Evolutionary conservation across 2,113 vertebrate species (phyloP), one percentile per base, ranked within the genome.

Genomic region (Myrmecophaga tridactyla): DNA sequence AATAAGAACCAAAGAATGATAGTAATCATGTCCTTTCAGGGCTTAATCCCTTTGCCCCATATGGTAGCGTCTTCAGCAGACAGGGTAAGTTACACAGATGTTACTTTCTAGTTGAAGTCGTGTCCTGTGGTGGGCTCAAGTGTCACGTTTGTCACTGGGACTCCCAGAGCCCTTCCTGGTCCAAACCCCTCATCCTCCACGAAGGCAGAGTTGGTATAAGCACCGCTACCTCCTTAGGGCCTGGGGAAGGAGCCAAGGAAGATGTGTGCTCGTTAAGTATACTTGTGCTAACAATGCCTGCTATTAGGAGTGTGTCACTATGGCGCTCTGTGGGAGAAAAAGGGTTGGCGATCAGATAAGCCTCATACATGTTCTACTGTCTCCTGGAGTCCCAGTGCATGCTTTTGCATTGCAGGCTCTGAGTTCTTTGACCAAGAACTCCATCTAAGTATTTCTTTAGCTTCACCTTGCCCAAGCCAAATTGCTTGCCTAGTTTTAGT

Each of bases 1-100:
- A 34, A 27, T 9, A 39, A 39, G 73, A 69, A 51, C 11, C 51
- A 36, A 70, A 78, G 20, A 48, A 39, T 3, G 8, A 14, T 18
- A 48, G 8, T 11, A 21, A 21, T 7, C 0, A 0, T 0, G 1
- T 31, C 75, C 27, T 56, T 43, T 46, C 7, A 0, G 17, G 18
- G 56, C 15, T 43, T 31, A 10, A 63, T 17, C 56, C 23, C 77
- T 87, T 62, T 4, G 12, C 43, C 13, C 2, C 7, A 20, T 6
- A 2, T 1, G 20, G 31, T 2, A 29, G 83, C 11, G 21, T 46
- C 48, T 63, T 63, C 7, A 6, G 62, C 70, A 48, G 36, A n/a
- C 6, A 3, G 21, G 6, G 20, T 20, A 6, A n/a, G 78, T n/a
- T n/a, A 1, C 1, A 17, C 6, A 29, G 7, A 7, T 18, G 39